Evolutionary conservation across 2,797 vertebrate species (phyloP).

Genomic region (Emys orbicularis): DNA sequence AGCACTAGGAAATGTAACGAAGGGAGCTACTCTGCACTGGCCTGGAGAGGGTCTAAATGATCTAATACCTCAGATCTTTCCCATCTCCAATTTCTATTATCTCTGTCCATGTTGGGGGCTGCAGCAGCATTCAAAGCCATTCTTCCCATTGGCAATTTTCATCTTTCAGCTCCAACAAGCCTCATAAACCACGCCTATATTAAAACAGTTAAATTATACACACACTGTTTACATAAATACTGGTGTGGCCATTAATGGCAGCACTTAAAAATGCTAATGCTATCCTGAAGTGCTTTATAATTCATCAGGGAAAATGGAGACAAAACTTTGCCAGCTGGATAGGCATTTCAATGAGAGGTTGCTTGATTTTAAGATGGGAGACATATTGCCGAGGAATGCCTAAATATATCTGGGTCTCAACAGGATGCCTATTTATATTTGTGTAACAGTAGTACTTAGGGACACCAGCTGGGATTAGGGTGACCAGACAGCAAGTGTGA

Average conservation of each 20-base stretch:
- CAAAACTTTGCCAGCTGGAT: background rate
- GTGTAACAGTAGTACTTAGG: background rate
- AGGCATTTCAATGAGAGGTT: background rate
- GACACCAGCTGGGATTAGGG: background rate
- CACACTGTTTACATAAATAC: accelerated
- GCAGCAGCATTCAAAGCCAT: background rate
- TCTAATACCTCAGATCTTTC: background rate
- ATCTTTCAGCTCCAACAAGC: background rate
- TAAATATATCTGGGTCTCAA: background rate
- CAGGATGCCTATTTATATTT: background rate
- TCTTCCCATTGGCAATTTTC: conserved; percentile 5
- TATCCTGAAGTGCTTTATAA: background rate
- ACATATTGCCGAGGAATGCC: background rate
- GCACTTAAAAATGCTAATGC: background rate
- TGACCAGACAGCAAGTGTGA: too few relatives aligned
- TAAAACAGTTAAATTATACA: background rate
- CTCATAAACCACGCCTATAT: background rate
- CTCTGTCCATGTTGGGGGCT: background rate
- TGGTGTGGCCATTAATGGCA: background rate
- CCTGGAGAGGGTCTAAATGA: background rate
- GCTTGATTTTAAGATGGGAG: background rate
- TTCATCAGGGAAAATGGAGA: background rate
- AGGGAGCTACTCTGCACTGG: background rate
- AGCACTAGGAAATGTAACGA: background rate
- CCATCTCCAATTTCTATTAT: background rate